Evolutionary conservation across 2,888 invertebrate genomes (phyloP).

Genomic region (Branchellion lobata): DNA sequence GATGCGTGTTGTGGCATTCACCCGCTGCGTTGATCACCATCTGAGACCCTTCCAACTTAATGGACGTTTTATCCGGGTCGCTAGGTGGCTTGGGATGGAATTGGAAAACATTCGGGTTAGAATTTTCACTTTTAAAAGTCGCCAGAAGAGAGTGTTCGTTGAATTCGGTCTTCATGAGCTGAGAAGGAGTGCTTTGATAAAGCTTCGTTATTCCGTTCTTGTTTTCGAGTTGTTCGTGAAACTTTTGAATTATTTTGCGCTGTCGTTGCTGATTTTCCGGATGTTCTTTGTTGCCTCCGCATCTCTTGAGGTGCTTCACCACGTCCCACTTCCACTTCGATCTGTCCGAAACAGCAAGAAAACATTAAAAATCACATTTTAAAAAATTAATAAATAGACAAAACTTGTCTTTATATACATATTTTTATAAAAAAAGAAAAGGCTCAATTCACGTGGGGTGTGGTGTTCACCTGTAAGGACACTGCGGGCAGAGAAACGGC

Average conservation of each 20-base stretch:
- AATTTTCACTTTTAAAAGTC: background rate
- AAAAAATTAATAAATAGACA: background rate
- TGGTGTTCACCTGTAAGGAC: conserved; percentile 58
- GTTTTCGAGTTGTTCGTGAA: conserved; percentile 1
- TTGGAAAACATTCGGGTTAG: background rate
- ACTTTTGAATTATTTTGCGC: background rate
- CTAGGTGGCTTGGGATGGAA: background rate
- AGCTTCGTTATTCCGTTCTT: background rate
- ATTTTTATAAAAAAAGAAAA: background rate
- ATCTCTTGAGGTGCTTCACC: conserved; percentile 61
- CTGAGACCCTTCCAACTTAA: background rate
- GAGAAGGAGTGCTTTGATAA: background rate
- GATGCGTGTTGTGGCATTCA: conserved; percentile 52
- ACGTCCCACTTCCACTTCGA: conserved; percentile 64
- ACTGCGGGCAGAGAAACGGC: conserved; percentile 61
- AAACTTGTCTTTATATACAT: background rate
- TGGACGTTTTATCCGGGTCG: background rate
- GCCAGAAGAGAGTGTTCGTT: background rate
- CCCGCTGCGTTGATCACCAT: background rate
- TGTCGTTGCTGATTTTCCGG: conserved; percentile 23
- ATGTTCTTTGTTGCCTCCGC: conserved; percentile 54
- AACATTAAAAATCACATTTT: background rate
- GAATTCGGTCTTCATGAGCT: background rate
- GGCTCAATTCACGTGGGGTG: no score
- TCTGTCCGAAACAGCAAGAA: conserved; percentile 42